These are phyloP conservation scores for Lycorma delicatula DNA, from an alignment of 1,140 invertebrate species.

Conservation along the genomic window DNA sequence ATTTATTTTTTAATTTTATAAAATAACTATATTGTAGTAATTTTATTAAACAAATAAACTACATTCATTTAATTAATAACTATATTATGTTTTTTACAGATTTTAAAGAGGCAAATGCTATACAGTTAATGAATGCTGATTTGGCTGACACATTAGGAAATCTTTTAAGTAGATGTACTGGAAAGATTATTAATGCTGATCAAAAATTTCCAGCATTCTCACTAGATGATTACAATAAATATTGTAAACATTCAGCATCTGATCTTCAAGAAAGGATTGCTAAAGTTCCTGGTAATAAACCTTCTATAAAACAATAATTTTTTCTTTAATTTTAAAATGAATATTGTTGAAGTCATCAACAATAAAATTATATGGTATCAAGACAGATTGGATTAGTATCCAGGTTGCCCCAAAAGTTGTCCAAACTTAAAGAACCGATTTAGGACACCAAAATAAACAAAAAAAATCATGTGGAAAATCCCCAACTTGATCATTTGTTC, in stretches of 20 bases:
- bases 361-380: no score
- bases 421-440: no score
- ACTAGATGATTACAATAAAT: slow-evolving; percentile 37
- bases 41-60: background rate
- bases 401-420: no score
- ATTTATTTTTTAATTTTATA: background rate
- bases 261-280: slow-evolving; percentile 16
- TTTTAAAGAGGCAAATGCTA: slow-evolving; percentile 70
- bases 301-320: no score
- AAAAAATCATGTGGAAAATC: no score
- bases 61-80: no score
- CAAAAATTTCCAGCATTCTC: slow-evolving; percentile 59
- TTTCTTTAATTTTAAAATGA: no score
- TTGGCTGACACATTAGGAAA: slow-evolving; percentile 90
- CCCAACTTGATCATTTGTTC: no score
- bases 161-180: slow-evolving; percentile 71
- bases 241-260: slow-evolving; percentile 19
- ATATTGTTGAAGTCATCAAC: no score
- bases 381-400: no score
- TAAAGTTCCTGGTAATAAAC: slow-evolving; percentile 17
- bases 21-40: background rate
- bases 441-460: no score
- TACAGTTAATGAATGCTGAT: slow-evolving; percentile 78
- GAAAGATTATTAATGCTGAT: slow-evolving; percentile 65
- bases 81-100: slow-evolving; percentile 48